Evolutionary conservation across 2,797 vertebrate species (phyloP), one percentile per base, ranked within the genome.

Genomic region (Coregonus sp.): DNA sequence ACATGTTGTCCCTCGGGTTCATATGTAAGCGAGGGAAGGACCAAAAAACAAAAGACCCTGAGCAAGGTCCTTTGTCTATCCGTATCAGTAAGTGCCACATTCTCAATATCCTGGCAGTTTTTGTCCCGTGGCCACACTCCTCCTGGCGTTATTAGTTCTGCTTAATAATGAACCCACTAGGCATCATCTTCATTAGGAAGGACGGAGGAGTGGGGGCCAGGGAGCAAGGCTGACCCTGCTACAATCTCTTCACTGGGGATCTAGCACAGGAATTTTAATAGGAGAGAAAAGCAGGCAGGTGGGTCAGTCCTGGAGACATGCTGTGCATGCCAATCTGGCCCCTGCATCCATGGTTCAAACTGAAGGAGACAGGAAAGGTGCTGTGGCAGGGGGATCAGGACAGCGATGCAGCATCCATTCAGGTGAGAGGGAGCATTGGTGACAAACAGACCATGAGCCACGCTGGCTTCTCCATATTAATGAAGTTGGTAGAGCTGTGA

Each of bases 241-340:
- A 86, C 88, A 78, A 85, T 83, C 83, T 83, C 85, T 85, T 89
- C 91, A 88, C 89, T 71, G 88, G 88, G 91, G 90, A 91, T 88
- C 88, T 92, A 91, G 91, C 91, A 89, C 82, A 86, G 81, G 91
- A 93, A 92, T 94, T 89, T 92, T 92, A 94, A 94, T 92, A 89
- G 91, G 86, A 84, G 81, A 87, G 87, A 84, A 83, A 86, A 73
- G 78, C 84, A 82, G 86, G 87, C 87, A 89, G 70, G 31, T 35
- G 51, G 92, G 90, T 91, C 89, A 88, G 83, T 85, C 75, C 80
- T 56, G 81, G 78, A 88, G 86, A 89, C 90, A 78, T 83, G 66
- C 86, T 84, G 85, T 85, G 91, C 90, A 92, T 94, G 91, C 88
- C 91, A 92, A 93, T 92, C 89, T 71, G 77, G 74, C 88, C 1